Conservation (phyloP, 2,113 vertebrate species). For the Leuciscus idus region DNA sequence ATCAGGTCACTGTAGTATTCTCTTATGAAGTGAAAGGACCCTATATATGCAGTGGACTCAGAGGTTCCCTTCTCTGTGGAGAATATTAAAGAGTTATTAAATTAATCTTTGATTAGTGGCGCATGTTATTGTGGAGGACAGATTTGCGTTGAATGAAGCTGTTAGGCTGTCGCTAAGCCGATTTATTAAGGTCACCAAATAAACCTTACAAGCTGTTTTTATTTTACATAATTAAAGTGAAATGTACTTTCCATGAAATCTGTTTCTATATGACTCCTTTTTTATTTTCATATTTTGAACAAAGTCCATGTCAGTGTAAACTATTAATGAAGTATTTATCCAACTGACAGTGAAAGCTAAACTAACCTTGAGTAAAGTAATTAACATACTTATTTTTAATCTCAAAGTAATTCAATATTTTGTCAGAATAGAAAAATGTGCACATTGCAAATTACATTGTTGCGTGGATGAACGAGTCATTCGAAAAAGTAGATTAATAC, state of each 20-base stretch:
- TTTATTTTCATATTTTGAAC: constrained; percentile 25
- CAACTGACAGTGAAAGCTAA: neutral
- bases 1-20: constrained; percentile 70
- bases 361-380: neutral
- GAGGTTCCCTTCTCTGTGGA: constrained; percentile 70
- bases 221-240: constrained; percentile 78
- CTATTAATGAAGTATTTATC: neutral
- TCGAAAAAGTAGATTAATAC: neutral
- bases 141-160: constrained; percentile 79
- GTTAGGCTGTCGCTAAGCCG: constrained; percentile 78
- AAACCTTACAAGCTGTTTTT: constrained; percentile 80
- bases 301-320: neutral
- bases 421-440: neutral
- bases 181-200: constrained; percentile 81
- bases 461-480: neutral
- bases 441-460: neutral
- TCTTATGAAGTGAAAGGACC: constrained; percentile 68
- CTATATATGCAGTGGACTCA: constrained; percentile 64
- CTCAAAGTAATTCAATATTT: neutral
- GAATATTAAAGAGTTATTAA: constrained; percentile 85
- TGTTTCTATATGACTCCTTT: constrained; percentile 62
- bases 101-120: constrained; percentile 80
- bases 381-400: neutral
- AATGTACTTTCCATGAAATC: constrained; percentile 74
- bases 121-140: constrained; percentile 83